Evolutionary conservation across 64 coral and sea anemone genomes (phyloP).

Genomic region (Montipora efflorescens): DNA sequence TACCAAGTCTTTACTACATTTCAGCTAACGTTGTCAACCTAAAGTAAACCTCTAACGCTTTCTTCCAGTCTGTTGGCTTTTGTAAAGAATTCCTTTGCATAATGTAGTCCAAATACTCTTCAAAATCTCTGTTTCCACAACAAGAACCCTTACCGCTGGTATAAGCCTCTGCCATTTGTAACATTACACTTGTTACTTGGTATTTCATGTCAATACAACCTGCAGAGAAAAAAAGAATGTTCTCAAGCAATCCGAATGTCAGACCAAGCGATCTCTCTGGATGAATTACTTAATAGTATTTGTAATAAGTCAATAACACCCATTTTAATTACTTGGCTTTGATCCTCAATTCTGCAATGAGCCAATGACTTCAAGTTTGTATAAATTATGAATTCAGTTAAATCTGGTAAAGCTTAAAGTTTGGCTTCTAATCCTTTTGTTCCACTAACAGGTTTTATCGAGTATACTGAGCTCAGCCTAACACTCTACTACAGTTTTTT

Average conservation of each 20-base stretch:
- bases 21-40: background rate
- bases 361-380: background rate
- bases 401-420: no score
- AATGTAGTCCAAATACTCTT: background rate
- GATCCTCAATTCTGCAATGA: background rate
- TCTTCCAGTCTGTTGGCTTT: no score
- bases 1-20: slow-evolving; percentile 16
- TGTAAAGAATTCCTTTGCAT: no score
- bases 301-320: background rate
- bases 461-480: background rate
- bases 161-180: slow-evolving; percentile 43
- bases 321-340: background rate
- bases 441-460: no score
- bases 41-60: no score
- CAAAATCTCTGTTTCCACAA: slow-evolving; percentile 56
- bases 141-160: slow-evolving; percentile 33
- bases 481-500: background rate
- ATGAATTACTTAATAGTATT: background rate
- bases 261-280: background rate
- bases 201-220: slow-evolving; percentile 38
- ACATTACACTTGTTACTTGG: slow-evolving; percentile 26
- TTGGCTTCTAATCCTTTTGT: no score
- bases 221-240: slow-evolving; percentile 1
- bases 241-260: background rate
- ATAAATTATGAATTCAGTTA: background rate